phyloP scores from a whole-genome alignment of 2,888 invertebrate genomes.

The Diplolepis rosae region DNA sequence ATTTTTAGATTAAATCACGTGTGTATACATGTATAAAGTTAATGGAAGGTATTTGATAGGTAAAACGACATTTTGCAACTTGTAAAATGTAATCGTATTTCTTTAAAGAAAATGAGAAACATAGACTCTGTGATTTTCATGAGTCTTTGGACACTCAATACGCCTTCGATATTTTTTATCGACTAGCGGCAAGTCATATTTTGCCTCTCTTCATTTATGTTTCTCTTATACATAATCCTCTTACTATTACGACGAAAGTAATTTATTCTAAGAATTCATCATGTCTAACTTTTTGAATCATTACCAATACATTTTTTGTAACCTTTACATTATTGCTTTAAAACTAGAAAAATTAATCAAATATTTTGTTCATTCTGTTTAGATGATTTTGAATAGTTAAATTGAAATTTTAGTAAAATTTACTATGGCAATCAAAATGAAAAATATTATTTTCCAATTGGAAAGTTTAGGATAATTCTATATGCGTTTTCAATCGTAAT shows the following conservation, averaged over 20 bases:
- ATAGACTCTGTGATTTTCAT: neutral
- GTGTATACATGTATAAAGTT: constrained; percentile 32
- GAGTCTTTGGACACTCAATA: too few relatives aligned
- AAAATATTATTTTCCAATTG: neutral
- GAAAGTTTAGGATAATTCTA: neutral
- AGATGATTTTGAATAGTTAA: neutral
- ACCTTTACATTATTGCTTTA: neutral
- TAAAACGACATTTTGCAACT: neutral
- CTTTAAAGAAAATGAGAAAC: neutral
- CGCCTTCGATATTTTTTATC: neutral
- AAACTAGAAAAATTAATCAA: neutral
- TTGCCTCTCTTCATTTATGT: neutral
- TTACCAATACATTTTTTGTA: neutral
- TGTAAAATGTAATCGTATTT: neutral
- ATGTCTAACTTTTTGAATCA: neutral
- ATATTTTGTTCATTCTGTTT: neutral
- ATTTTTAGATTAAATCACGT: neutral
- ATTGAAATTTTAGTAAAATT: neutral
- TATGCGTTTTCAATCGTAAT: neutral
- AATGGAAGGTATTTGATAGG: neutral
- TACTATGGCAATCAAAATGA: too few relatives aligned
- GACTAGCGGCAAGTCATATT: neutral
- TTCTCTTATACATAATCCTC: too few relatives aligned
- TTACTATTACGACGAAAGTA: neutral
- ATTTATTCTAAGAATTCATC: neutral